Base-by-base conservation (phyloP, 2,113 vertebrate genomes). In the Tetrao urogallus region DNA sequence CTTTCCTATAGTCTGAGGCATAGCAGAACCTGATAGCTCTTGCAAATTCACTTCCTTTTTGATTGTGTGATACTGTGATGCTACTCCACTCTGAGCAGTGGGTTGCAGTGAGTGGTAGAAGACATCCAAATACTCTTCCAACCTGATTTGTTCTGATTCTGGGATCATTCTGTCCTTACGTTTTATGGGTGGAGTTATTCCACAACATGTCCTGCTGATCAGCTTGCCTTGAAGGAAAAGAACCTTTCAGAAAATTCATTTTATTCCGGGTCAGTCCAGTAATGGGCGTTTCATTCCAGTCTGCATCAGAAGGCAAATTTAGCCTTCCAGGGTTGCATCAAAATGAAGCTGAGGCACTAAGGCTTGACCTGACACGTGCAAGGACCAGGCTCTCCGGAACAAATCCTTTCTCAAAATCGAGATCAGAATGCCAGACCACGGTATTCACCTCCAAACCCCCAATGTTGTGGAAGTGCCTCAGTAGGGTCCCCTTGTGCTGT, bases 11-110 rank as follows among this genome's bases (percentile, higher is more conserved):
- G 73, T 72, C 81, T 87, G 66, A 42, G 24, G 69, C 13, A 27
- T 57, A 79, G 61, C 36, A 73, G 48, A 75, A 25, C 16, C 64
- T 54, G 71, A 76, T 70, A 91, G 87, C 48, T 91, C 82, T 82
- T 71, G 79, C 27, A 91, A 85, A 94, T 94, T 63, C 91, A 3
- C 45, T 88, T 82, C 72, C 42, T 74, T 89, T 94, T 82, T 80
- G 48, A 63, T 80, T 89, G 87, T 40, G 27, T 38, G 27, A 17
- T 58, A 7, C 90, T 95, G 88, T 85, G 78, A 95, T 87, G 54
- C 60, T 56, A 64, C 40, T 66, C 78, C 1, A 54, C 75, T 89
- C 42, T 80, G 71, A 95, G 85, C 52, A 66, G 54, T 66, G 30
- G 36, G 72, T 76, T 89, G 75, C 61, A 64, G 61, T 64, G 61